Evolutionary conservation across 1,140 invertebrate genomes (phyloP).

Genomic region (Nasonia vitripennis): DNA sequence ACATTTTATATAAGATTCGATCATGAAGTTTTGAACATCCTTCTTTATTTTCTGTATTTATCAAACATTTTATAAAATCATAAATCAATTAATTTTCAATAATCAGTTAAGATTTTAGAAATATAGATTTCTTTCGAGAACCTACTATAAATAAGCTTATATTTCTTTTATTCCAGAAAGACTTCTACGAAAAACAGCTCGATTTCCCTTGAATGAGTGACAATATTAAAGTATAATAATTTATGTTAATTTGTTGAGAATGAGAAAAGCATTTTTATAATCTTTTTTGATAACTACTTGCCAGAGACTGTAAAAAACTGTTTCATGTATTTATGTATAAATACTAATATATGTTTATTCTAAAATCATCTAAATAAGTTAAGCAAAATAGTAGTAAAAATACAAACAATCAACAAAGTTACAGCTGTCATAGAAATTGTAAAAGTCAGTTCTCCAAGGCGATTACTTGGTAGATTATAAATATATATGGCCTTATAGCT

Average conservation of each 20-base stretch:
- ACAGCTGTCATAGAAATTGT: neutral
- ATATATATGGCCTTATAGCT: neutral
- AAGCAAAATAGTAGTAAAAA: neutral
- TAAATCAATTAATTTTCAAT: neutral
- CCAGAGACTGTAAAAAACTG: neutral
- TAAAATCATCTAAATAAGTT: neutral
- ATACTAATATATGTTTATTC: neutral
- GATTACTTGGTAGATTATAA: neutral
- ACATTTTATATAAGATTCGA: neutral
- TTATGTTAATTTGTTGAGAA: too few relatives aligned
- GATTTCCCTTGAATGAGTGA: neutral
- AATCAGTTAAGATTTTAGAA: neutral
- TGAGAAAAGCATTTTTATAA: neutral
- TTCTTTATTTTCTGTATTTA: neutral
- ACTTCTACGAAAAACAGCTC: neutral
- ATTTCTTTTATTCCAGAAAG: conserved; percentile 1
- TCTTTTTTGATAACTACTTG: neutral
- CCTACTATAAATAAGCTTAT: neutral
- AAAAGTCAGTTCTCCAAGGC: neutral
- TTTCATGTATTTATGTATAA: neutral
- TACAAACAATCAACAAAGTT: neutral
- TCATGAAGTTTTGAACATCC: neutral
- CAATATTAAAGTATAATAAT: neutral
- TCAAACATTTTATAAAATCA: too few relatives aligned
- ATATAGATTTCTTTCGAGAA: neutral